phyloP scores from a whole-genome alignment of 2,888 invertebrate genomes.

The Bombyx huttoni region DNA sequence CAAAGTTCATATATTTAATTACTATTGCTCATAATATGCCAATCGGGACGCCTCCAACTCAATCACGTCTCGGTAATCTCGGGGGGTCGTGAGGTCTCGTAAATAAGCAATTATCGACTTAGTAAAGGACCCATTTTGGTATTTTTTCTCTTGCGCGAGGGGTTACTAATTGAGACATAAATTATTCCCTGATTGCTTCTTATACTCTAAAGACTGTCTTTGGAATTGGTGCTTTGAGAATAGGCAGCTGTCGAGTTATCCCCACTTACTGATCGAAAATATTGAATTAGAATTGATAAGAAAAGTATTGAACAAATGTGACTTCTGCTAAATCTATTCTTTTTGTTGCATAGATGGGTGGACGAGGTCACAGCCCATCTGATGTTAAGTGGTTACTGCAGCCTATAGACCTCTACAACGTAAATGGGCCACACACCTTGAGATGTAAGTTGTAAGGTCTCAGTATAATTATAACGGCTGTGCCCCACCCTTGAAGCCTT shows the following conservation, averaged over 20 bases:
- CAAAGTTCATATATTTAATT: slow-evolving; percentile 16
- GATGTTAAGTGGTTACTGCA: no score
- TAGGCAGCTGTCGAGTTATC: slow-evolving; percentile 20
- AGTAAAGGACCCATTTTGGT: slow-evolving; percentile 31
- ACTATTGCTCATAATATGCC: slow-evolving; percentile 20
- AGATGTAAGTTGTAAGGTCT: no score
- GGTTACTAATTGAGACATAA: slow-evolving; percentile 46
- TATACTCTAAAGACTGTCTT: slow-evolving; percentile 19
- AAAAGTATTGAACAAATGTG: no score
- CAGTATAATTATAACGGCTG: no score
- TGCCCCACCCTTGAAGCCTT: no score
- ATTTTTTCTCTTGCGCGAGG: slow-evolving; percentile 29
- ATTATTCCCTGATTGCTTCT: slow-evolving; percentile 35
- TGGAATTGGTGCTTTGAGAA: slow-evolving; percentile 16
- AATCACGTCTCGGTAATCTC: slow-evolving; percentile 15
- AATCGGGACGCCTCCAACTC: slow-evolving; percentile 13
- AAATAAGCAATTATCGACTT: slow-evolving; percentile 50
- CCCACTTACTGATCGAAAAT: neutral
- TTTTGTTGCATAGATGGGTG: no score
- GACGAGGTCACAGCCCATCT: no score
- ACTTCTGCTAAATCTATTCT: no score
- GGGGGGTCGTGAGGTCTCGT: slow-evolving; percentile 15
- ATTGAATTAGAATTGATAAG: neutral
- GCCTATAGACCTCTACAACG: no score
- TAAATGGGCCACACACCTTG: no score